Conservation (phyloP, 1,140 invertebrate genomes). For the Whitmania pigra region DNA sequence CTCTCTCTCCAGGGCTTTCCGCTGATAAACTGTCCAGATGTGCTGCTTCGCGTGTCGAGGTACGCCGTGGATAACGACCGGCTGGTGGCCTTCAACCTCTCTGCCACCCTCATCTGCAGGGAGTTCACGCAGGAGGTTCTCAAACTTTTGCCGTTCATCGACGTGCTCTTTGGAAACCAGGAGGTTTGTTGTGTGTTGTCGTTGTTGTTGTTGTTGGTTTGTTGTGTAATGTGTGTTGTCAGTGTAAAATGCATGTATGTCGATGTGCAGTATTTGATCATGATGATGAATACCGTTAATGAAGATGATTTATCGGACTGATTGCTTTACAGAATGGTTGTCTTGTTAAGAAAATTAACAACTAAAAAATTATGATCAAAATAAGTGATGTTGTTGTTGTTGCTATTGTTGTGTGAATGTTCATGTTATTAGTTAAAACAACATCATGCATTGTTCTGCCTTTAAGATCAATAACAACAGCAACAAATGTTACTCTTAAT, state of each 20-base stretch:
- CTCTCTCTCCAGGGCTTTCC: constrained; percentile 70
- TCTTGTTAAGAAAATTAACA: too few relatives aligned
- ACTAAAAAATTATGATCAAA: too few relatives aligned
- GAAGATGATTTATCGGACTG: neutral
- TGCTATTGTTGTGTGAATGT: neutral
- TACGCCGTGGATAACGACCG: constrained; percentile 61
- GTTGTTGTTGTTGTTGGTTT: too few relatives aligned
- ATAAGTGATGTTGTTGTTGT: neutral
- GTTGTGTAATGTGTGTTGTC: too few relatives aligned
- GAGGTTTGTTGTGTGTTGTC: constrained; percentile 49
- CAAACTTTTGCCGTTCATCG: constrained; percentile 75
- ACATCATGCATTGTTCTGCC: too few relatives aligned
- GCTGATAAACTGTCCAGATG: constrained; percentile 76
- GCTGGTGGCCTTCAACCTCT: constrained; percentile 80
- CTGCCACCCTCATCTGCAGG: constrained; percentile 85
- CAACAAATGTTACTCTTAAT: too few relatives aligned
- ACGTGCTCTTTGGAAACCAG: constrained; percentile 93
- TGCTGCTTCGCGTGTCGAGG: constrained; percentile 67
- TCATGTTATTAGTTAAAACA: neutral
- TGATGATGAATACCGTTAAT: neutral
- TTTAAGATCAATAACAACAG: too few relatives aligned
- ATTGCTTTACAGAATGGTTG: neutral
- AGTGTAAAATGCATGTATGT: too few relatives aligned
- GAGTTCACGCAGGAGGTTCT: constrained; percentile 72
- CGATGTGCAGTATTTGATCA: neutral